These are phyloP conservation scores for Girardinichthys multiradiatus DNA, from an alignment of 2,113 vertebrate species.

Conservation along the genomic window DNA sequence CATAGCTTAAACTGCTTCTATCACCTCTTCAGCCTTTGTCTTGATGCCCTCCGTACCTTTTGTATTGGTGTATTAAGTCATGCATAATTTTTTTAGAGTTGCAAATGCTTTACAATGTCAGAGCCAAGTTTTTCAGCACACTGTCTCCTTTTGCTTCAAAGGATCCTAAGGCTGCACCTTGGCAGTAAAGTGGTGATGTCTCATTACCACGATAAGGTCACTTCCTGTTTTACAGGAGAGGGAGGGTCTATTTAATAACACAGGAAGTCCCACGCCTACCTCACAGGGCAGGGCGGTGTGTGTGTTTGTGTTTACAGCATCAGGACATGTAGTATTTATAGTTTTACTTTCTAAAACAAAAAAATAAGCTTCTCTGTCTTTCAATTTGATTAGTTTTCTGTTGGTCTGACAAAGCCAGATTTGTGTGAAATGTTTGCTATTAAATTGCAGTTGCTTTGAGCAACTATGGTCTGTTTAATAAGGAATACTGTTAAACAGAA, in stretches of 20 bases:
- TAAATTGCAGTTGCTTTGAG: no score
- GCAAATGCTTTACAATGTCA: no score
- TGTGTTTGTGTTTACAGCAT: slow-evolving; percentile 9
- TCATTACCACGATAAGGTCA: not conserved
- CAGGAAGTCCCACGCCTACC: slow-evolving; percentile 36
- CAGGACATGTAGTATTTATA: not conserved
- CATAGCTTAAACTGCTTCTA: no score
- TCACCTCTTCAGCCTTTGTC: no score
- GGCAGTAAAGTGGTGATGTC: not conserved
- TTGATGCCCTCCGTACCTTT: no score
- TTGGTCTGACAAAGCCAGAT: no score
- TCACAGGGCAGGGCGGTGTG: slow-evolving; percentile 6
- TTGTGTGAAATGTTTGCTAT: no score
- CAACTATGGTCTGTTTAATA: no score
- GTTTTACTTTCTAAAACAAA: not conserved
- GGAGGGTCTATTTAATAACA: slow-evolving; percentile 27
- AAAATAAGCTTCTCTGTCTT: not conserved
- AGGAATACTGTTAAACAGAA: no score
- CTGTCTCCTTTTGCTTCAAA: not conserved
- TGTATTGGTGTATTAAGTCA: no score
- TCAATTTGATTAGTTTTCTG: not conserved
- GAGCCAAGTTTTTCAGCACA: no score
- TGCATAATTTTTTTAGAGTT: no score
- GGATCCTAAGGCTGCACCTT: slow-evolving; percentile 8
- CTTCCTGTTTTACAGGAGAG: slow-evolving; percentile 16